These are phyloP conservation scores for Emydoidea blandingii DNA, from an alignment of 2,797 vertebrate genomes.

Conservation along the genomic window DNA sequence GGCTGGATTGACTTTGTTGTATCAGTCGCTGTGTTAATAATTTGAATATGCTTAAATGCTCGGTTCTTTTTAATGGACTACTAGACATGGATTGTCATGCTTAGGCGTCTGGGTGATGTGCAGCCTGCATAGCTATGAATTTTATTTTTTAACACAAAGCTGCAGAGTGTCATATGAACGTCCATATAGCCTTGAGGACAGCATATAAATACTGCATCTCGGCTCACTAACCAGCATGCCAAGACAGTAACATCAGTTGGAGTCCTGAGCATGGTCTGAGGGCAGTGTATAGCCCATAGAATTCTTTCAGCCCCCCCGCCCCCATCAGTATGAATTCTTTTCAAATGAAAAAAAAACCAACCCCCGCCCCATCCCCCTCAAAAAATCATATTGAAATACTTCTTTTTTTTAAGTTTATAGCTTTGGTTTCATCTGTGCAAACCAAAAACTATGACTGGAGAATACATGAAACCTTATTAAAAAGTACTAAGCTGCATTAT, in stretches of 20 bases:
- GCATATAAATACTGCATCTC: background rate
- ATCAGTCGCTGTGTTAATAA: background rate
- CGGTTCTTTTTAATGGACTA: background rate
- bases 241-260: background rate
- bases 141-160: background rate
- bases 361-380: background rate
- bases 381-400: background rate
- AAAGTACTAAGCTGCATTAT: slow-evolving; percentile 58
- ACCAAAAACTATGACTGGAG: slow-evolving; percentile 8
- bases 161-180: background rate
- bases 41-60: background rate
- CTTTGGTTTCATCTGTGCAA: slow-evolving; percentile 43
- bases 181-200: background rate
- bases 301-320: background rate
- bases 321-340: background rate
- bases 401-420: slow-evolving; percentile 22
- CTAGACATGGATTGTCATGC: background rate
- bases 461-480: slow-evolving; percentile 54
- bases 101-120: background rate
- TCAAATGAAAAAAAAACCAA: slow-evolving; percentile 5
- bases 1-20: background rate
- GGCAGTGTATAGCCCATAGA: background rate
- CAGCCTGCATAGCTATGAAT: background rate
- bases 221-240: background rate
- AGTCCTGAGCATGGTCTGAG: background rate